phyloP scores from a whole-genome alignment of 2,888 invertebrate genomes.

The Ornithoptera priamus region DNA sequence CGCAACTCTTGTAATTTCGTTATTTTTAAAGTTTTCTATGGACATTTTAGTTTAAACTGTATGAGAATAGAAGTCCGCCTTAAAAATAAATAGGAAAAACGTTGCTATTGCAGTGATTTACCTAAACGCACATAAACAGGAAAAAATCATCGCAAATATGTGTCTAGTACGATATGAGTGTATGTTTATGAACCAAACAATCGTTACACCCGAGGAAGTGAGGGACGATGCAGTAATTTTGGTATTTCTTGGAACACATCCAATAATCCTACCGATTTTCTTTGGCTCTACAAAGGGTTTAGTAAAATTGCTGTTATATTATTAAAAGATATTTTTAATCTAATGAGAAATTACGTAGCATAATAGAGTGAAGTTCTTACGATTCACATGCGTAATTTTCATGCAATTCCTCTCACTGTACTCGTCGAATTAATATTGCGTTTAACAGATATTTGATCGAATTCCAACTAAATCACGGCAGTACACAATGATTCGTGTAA shows the following conservation, averaged over 20 bases:
- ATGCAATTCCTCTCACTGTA: no score
- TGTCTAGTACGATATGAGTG: constrained; percentile 3
- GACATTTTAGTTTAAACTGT: no score
- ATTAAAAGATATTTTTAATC: no score
- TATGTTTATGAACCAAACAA: constrained; percentile 22
- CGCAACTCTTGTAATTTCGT: no score
- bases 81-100: not conserved
- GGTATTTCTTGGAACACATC: constrained; percentile 38
- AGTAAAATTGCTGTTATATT: not conserved
- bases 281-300: not conserved
- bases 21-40: no score
- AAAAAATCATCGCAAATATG: not conserved
- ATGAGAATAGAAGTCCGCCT: not conserved
- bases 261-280: constrained; percentile 28
- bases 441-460: no score
- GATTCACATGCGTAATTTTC: no score
- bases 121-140: constrained; percentile 1
- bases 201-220: constrained; percentile 36
- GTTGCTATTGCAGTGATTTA: not conserved
- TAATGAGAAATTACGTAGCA: no score
- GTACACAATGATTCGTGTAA: no score
- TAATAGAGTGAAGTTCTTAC: no score
- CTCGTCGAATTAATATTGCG: no score
- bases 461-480: no score
- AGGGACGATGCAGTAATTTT: constrained; percentile 45